These are phyloP conservation scores for Pseudomyrmex dendroicus DNA, from an alignment of 1,140 invertebrate species.

Conservation along the genomic window DNA sequence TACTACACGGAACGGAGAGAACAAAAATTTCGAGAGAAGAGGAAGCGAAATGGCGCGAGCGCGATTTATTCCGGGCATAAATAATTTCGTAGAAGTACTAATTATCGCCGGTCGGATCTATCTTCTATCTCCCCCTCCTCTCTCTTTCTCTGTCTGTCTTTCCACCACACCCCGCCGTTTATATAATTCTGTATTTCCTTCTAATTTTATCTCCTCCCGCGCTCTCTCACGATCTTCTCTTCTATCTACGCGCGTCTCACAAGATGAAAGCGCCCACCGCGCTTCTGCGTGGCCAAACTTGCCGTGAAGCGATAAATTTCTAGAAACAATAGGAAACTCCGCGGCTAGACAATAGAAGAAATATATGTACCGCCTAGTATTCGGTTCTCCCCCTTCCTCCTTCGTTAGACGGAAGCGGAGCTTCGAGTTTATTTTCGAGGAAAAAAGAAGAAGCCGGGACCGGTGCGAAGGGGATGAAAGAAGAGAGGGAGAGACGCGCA, in stretches of 20 bases:
- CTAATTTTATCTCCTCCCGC: conserved; percentile 26
- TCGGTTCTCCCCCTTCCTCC: conserved; percentile 18
- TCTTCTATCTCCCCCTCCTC: conserved; percentile 57
- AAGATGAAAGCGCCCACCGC: conserved; percentile 80
- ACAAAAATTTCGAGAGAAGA: conserved; percentile 37
- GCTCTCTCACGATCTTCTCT: conserved; percentile 8
- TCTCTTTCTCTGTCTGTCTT: conserved; percentile 6
- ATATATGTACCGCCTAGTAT: conserved; percentile 76
- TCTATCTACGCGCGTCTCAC: conserved; percentile 43
- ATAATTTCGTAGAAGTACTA: conserved; percentile 83
- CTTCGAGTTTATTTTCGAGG: conserved; percentile 75
- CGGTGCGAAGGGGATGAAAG: not conserved
- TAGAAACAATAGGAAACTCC: conserved; percentile 84
- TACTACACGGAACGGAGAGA: not conserved
- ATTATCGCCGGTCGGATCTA: conserved; percentile 79
- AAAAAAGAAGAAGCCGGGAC: conserved; percentile 59
- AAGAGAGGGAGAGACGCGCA: conserved; percentile 1
- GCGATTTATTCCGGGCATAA: conserved; percentile 82
- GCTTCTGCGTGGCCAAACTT: conserved; percentile 81
- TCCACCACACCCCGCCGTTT: conserved; percentile 26
- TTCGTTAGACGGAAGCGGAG: conserved; percentile 72
- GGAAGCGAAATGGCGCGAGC: conserved; percentile 19
- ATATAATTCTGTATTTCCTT: conserved; percentile 69
- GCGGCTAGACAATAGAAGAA: conserved; percentile 83
- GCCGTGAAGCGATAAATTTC: conserved; percentile 84